Base-by-base conservation (phyloP, 37 sponge, comb jelly and placozoan species). In the Chondrosia reniformis region DNA sequence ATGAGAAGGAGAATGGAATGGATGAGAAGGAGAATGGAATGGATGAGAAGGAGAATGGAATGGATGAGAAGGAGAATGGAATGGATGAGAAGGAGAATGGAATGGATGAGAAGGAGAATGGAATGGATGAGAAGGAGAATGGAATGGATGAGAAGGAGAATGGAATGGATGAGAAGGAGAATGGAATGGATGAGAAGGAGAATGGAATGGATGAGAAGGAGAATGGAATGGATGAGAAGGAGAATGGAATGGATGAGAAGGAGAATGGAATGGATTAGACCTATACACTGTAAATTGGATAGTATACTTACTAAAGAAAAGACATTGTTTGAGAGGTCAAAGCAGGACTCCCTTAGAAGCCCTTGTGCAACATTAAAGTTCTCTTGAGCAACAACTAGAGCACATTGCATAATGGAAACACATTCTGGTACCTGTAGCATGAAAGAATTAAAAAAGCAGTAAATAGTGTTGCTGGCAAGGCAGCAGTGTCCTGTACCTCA, bases 361-460 rank as follows among this genome's bases (percentile, higher is more conserved):
- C 43, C 2, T 39, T 40, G 43, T 40, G 72, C 1, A 85, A 81
- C 82, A 89, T 81, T 9, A 55, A 56, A 19, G 71, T 38, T 52
- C 78, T 85, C 89, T 49, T 64, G 30, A n/a, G 59, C 85, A 5
- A 89, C 49, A 17, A 37, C 66, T 27, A 85, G 3, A 1, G 37
- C 38, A 40, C 36, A 44, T 25, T 69, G 72, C 1, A 69, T 38
- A 24, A 69, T 34, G 22, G n/a, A 17, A 22, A 69, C 44, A 39
- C 72, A 69, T 25, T 69, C 72, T 13, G 72, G 36, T 9, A 39
- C 25, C 72, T 69, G 43, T 15, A 22, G 9, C 4, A 13, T 5
- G n/a, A 59, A 30, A 30, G 61, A 30, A 59, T 30, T 30, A 59
- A 59, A 30, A 13, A 5, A 59, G 22, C 30, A 9, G 42, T 13